Conservation (phyloP, 2,888 invertebrate species). For the Sylvicola fuscatus region DNA sequence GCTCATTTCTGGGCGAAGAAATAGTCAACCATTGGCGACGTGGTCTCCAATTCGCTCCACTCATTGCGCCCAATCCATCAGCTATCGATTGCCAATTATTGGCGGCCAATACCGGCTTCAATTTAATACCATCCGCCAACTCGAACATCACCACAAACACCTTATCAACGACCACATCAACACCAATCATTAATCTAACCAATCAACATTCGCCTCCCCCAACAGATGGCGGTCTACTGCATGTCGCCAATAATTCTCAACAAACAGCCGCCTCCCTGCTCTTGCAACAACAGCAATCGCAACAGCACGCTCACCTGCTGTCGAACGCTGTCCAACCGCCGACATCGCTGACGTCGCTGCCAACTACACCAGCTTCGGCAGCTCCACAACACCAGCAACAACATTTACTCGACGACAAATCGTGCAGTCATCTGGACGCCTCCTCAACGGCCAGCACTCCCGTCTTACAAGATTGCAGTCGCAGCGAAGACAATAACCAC, state of each 20-base stretch:
- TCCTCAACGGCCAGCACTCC: slow-evolving; percentile 29
- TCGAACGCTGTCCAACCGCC: slow-evolving; percentile 12
- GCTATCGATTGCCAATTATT: too few species aligned
- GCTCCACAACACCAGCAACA: slow-evolving; percentile 8
- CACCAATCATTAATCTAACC: too few species aligned
- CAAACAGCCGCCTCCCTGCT: slow-evolving; percentile 7
- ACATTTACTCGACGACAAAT: slow-evolving; percentile 11
- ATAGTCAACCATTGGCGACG: slow-evolving; percentile 62
- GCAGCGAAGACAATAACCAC: slow-evolving; percentile 10
- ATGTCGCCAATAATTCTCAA: background rate
- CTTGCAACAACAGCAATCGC: slow-evolving; percentile 22
- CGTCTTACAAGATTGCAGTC: slow-evolving; percentile 17
- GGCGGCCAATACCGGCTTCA: too few species aligned
- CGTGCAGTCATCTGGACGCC: slow-evolving; percentile 17
- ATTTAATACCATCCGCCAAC: too few species aligned
- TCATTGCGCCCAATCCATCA: slow-evolving; percentile 9
- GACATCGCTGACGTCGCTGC: slow-evolving; percentile 34
- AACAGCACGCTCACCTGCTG: slow-evolving; percentile 23
- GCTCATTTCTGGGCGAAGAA: slow-evolving; percentile 59
- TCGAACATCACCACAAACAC: too few species aligned
- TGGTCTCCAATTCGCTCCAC: slow-evolving; percentile 34
- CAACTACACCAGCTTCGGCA: slow-evolving; percentile 31
- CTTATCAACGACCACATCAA: too few species aligned
- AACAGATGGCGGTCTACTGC: slow-evolving; percentile 9
- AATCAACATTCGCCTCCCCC: background rate